Evolutionary conservation across 1,140 invertebrate species (phyloP).

Genomic region (Orius laevigatus): DNA sequence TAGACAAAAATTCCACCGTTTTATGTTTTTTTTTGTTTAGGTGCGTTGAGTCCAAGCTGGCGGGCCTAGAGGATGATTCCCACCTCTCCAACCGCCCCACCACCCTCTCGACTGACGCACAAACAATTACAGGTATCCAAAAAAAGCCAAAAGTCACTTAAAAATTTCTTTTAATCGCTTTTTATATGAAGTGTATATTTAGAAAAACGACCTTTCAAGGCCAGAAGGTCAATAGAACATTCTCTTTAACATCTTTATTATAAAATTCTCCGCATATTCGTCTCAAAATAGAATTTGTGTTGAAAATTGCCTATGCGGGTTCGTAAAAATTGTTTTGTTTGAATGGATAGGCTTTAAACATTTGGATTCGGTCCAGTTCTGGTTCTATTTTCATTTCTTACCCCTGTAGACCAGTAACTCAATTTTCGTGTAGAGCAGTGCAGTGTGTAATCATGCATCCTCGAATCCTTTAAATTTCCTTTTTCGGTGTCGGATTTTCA

Average conservation of each 20-base stretch:
- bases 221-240: not conserved
- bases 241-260: not conserved
- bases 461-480: not conserved
- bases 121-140: constrained; percentile 18
- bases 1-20: too few relatives aligned
- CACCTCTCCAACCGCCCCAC: constrained; percentile 9
- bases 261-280: not conserved
- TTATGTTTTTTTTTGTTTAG: not conserved
- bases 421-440: not conserved
- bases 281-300: not conserved
- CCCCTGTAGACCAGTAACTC: not conserved
- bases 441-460: not conserved
- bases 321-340: too few relatives aligned
- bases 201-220: not conserved
- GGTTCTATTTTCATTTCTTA: too few relatives aligned
- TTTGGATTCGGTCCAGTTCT: too few relatives aligned
- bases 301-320: not conserved
- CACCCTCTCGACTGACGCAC: constrained; percentile 15
- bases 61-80: constrained; percentile 16
- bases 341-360: too few relatives aligned
- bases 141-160: not conserved
- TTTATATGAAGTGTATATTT: not conserved
- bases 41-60: constrained; percentile 15
- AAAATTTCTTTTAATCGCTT: not conserved
- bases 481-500: not conserved